A percentile compares a stretch with the other conserved stretches of the same genome.
phyloP scores from a whole-genome alignment of 64 coral and sea anemone species.

The Pocillopora damicornis region DNA sequence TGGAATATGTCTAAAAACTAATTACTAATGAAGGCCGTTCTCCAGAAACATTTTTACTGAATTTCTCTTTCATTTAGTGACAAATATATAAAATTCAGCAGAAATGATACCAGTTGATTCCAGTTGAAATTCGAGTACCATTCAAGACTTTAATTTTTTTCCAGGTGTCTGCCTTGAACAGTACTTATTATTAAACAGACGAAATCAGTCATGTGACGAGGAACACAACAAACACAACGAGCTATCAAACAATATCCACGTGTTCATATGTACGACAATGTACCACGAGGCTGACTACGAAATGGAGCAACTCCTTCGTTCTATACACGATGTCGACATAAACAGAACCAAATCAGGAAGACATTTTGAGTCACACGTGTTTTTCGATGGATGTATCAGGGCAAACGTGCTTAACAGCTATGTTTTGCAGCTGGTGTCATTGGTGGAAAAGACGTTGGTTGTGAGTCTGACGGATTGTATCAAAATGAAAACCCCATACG shows the following conservation, averaged over 20 bases:
- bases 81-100: too few species aligned
- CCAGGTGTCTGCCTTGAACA: slow-evolving; percentile 86
- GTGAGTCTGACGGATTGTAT: background rate
- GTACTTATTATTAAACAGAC: slow-evolving; percentile 81
- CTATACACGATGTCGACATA: slow-evolving; percentile 62
- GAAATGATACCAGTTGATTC: too few species aligned
- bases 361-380: slow-evolving; percentile 81
- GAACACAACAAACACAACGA: slow-evolving; percentile 42
- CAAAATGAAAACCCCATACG: slow-evolving; percentile 76
- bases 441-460: slow-evolving; percentile 60
- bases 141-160: background rate
- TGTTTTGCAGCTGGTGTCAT: slow-evolving; percentile 52
- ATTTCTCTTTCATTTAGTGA: background rate
- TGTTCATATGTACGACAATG: slow-evolving; percentile 96
- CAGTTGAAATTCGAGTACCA: background rate
- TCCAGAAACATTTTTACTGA: background rate
- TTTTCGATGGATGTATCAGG: slow-evolving; percentile 79
- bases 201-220: slow-evolving; percentile 71
- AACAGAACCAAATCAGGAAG: slow-evolving; percentile 34
- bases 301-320: slow-evolving; percentile 86
- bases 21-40: too few species aligned
- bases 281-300: slow-evolving; percentile 81
- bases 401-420: slow-evolving; percentile 63
- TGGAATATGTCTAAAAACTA: too few species aligned
- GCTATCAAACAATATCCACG: slow-evolving; percentile 38